Evolutionary conservation across 2,888 invertebrate genomes (phyloP), one percentile per base, ranked within the genome.

Genomic region (Pachycephus smyrnensis): DNA sequence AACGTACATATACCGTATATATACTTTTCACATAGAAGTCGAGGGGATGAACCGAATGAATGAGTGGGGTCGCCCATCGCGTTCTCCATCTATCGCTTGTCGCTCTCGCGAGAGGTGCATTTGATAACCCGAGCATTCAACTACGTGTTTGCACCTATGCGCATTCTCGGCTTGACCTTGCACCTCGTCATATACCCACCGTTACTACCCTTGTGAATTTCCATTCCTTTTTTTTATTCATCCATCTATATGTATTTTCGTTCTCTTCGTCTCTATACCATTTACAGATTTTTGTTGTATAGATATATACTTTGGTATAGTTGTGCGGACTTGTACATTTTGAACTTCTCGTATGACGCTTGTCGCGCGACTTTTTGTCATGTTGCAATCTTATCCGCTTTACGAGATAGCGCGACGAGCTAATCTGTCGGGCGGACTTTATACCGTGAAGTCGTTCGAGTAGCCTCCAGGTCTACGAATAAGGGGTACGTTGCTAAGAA

Each of bases 381-480:
- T 55, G 55, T 76, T 73, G 79, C 87, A 88, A 89, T 89, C 89
- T 89, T 89, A 89, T 89, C 89, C 89, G 79, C 79, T 76, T 77
- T 81, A 78, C 79, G 83, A 84, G 89, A 89, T 89, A 88, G 84
- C 87, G 81, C 81, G 80, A 71, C 79, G 73, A 81, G 84, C 84
- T 88, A 89, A 89, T 89, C 89, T 88, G 79, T 4, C 78, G 76
- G 78, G 82, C 82, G 87, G 87, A 89, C 89, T 89, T 89, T 88
- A 87, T 82, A 84, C 87, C 79, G 81, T 71, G 71, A 75, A 85
- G 77, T 81, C 73, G 75, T 77, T 80, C 83, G 73, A 73, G 75
- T 82, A 81, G 81, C 80, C 79, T 86, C 82, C 84, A 85, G 85
- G 83, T 82, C 81, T 80, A 79, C 32, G 69, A 36, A 30, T 76